Conservation (phyloP, 2,888 invertebrate genomes). For the Drosophila peninsularis region DNA sequence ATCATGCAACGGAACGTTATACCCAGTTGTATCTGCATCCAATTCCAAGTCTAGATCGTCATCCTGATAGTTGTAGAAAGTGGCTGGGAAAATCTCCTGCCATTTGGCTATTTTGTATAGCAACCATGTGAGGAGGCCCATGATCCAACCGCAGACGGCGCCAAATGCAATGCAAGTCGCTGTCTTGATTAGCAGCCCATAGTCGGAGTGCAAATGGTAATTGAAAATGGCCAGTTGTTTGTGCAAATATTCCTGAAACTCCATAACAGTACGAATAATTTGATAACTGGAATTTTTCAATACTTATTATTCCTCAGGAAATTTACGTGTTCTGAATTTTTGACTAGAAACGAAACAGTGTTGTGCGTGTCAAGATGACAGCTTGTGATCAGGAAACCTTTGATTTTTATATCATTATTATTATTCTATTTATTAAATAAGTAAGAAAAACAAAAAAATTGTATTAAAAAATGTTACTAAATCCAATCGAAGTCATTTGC, state of each 20-base stretch:
- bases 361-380: background rate
- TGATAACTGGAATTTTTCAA: conserved; percentile 2
- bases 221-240: conserved; percentile 50
- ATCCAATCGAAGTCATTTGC: conserved; percentile 54
- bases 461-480: conserved; percentile 41
- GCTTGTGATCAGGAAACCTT: background rate
- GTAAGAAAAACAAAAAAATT: background rate
- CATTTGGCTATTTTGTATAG: conserved; percentile 44
- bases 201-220: conserved; percentile 48
- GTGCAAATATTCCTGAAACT: conserved; percentile 45
- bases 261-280: conserved; percentile 32
- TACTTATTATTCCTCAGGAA: background rate
- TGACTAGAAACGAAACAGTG: background rate
- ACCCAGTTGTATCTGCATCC: conserved; percentile 20
- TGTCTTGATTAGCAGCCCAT: conserved; percentile 51
- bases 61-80: conserved; percentile 15
- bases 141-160: conserved; percentile 61
- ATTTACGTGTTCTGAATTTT: conserved; percentile 1
- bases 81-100: conserved; percentile 30
- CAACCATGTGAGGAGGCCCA: conserved; percentile 49
- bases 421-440: background rate
- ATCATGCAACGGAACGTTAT: conserved; percentile 1
- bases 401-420: background rate
- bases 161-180: conserved; percentile 66
- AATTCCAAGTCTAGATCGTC: conserved; percentile 51